Conservation (phyloP, 2,888 invertebrate species). For the Entomobrya proxima region DNA sequence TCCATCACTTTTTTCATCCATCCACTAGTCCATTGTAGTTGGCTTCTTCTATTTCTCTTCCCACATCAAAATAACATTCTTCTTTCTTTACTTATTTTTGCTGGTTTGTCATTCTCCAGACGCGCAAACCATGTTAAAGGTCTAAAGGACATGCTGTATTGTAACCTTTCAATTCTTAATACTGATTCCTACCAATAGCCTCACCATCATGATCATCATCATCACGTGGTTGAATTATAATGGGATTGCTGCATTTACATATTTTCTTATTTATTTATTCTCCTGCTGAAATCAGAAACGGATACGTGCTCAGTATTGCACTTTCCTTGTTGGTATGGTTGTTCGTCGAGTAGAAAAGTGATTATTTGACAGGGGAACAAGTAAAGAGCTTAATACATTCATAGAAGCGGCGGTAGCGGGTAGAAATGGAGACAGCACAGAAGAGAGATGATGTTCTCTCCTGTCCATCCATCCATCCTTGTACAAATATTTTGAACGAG, state of each 20-base stretch:
- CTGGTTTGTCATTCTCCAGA: conserved; percentile 24
- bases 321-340: not conserved
- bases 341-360: not conserved
- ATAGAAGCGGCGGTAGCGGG: not conserved
- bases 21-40: not conserved
- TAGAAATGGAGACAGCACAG: no score
- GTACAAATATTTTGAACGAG: conserved; percentile 71
- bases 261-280: not conserved
- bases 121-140: conserved; percentile 12
- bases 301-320: not conserved
- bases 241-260: not conserved
- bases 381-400: not conserved
- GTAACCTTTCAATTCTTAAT: conserved; percentile 9
- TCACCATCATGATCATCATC: not conserved
- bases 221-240: not conserved
- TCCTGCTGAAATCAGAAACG: not conserved
- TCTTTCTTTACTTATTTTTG: conserved; percentile 2
- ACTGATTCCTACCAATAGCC: conserved; percentile 14
- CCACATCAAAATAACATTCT: not conserved
- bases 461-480: conserved; percentile 59
- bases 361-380: conserved; percentile 16
- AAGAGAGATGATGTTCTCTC: not conserved
- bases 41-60: not conserved
- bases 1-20: conserved; percentile 39
- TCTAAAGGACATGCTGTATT: conserved; percentile 29